Conservation (phyloP, 2,888 invertebrate species). For the Listrodromus nycthemerus region DNA sequence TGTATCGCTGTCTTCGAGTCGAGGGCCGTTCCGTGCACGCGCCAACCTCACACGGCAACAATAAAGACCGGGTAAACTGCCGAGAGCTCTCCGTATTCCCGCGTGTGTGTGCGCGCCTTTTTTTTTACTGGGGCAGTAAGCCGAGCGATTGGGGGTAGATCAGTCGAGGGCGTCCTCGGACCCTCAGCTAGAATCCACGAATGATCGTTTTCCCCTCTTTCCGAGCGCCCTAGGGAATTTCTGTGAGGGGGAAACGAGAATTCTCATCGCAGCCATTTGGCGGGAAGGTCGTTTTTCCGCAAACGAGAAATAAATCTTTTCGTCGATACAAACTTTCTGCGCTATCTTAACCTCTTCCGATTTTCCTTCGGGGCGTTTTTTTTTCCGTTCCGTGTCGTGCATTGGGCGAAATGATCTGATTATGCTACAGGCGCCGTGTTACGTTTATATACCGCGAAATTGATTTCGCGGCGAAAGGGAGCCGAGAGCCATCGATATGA, state of each 20-base stretch:
- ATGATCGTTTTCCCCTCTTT: conserved; percentile 12
- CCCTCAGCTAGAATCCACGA: not conserved
- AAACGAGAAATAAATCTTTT: conserved; percentile 54
- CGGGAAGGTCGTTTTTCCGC: conserved; percentile 36
- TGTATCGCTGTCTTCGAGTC: conserved; percentile 2
- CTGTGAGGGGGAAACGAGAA: not conserved
- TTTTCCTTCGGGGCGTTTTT: not conserved
- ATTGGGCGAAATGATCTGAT: not conserved
- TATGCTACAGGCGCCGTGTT: not conserved
- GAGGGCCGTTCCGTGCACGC: not conserved
- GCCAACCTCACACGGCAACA: conserved; percentile 7
- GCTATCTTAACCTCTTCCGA: not conserved
- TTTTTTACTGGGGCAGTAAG: conserved; percentile 52
- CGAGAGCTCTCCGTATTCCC: conserved; percentile 16
- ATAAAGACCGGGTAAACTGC: conserved; percentile 22
- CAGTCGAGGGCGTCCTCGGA: conserved; percentile 13
- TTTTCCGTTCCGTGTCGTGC: not conserved
- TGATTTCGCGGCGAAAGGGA: not conserved
- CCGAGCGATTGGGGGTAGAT: conserved; percentile 13
- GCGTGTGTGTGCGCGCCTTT: not conserved
- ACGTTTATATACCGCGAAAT: not conserved
- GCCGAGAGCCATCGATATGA: not conserved
- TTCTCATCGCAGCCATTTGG: not conserved
- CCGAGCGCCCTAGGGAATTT: not conserved
- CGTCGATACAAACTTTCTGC: conserved; percentile 32